Base-by-base conservation (phyloP, 2,113 vertebrate species). In the Plotosus lineatus region DNA sequence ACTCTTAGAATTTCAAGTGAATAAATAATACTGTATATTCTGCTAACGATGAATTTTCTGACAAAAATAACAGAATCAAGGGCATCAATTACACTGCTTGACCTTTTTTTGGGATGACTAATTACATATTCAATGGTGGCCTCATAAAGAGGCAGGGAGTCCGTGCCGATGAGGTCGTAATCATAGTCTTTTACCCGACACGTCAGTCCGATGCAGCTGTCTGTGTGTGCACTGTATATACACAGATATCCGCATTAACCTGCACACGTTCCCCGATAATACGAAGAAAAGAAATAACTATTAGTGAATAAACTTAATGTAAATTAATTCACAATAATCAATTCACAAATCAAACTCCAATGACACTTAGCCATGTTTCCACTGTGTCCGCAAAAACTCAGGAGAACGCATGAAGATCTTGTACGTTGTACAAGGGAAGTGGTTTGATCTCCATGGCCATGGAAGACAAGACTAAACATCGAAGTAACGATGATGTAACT, bases 251-350 rank as follows among this genome's bases (percentile, higher is more conserved):
- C 75, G 50, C 48, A 26, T 42, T 36, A 61, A 55, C 42, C 26
- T 53, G 42, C 23, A 51, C 60, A 21, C 75, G 65, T 91, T 91
- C 90, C 88, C 78, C 75, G 89, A 88, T 63, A 72, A 61, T 78
- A 82, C 79, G 86, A 69, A 48, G 46, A 23, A 51, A n/a, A n/a
- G n/a, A n/a, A n/a, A n/a, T n/a, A n/a, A n/a, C n/a, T n/a, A n/a
- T n/a, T n/a, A n/a, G n/a, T n/a, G n/a, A n/a, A n/a, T n/a, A n/a
- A n/a, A n/a, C n/a, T n/a, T n/a, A n/a, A n/a, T n/a, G n/a, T n/a
- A n/a, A n/a, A n/a, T n/a, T n/a, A n/a, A n/a, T n/a, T n/a, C n/a
- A n/a, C n/a, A n/a, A n/a, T n/a, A n/a, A n/a, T n/a, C n/a, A n/a
- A n/a, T n/a, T n/a, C n/a, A n/a, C n/a, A n/a, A n/a, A n/a, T n/a